Conservation (phyloP, 2,797 vertebrate genomes). For the Potorous gilbertii region DNA sequence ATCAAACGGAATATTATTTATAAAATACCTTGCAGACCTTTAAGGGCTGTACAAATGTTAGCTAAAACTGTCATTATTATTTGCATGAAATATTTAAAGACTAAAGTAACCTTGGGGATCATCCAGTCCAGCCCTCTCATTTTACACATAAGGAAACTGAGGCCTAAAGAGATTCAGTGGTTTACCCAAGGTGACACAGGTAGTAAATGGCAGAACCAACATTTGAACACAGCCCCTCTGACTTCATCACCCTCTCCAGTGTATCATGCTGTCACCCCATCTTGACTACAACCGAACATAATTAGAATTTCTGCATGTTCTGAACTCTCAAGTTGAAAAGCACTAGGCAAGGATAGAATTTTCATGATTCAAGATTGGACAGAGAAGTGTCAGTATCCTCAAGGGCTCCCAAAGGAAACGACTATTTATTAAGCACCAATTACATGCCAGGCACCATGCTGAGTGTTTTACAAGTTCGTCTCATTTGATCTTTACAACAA, state of each 20-base stretch:
- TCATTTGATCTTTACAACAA: not conserved
- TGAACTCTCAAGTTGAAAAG: not conserved
- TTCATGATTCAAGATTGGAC: not conserved
- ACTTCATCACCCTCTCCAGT: not conserved
- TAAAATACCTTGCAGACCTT: too few species aligned
- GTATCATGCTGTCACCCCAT: not conserved
- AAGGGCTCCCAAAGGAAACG: not conserved
- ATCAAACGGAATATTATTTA: not conserved
- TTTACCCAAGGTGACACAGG: not conserved
- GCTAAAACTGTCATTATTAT: not conserved
- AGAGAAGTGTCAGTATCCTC: not conserved
- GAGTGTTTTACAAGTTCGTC: not conserved
- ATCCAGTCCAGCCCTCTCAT: not conserved
- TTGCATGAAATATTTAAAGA: not conserved
- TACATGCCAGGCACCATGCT: not conserved
- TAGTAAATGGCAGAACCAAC: not conserved
- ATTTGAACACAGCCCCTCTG: not conserved
- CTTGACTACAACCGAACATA: not conserved
- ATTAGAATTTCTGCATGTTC: not conserved
- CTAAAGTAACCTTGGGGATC: not conserved
- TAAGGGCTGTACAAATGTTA: not conserved
- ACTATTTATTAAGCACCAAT: not conserved
- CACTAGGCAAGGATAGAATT: not conserved
- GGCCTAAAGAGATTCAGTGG: not conserved
- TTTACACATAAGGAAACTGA: not conserved